Evolutionary conservation across 1,140 invertebrate genomes (phyloP).

Genomic region (Phymorhynchus buccinoides): DNA sequence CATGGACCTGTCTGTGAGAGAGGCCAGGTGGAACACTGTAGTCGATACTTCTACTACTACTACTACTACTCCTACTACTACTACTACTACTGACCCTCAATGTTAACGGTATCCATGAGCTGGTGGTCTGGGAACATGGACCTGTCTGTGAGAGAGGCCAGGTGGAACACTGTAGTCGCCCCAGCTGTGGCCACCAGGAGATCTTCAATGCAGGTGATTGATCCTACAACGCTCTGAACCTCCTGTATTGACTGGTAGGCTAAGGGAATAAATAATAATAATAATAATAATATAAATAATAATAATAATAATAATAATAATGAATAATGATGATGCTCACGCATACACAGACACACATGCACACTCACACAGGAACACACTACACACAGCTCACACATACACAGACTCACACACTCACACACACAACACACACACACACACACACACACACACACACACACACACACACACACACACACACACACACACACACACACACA

Average conservation of each 20-base stretch:
- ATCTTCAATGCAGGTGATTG: not conserved
- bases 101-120: not conserved
- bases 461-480: no score
- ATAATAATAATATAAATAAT: no score
- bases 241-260: not conserved
- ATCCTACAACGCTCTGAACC: not conserved
- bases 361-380: no score
- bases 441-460: no score
- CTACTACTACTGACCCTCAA: not conserved
- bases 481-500: no score
- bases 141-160: not conserved
- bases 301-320: no score
- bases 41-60: not conserved
- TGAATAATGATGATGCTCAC: no score
- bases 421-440: no score
- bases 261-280: not conserved
- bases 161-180: constrained; percentile 5
- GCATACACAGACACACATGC: no score
- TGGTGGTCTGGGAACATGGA: constrained; percentile 1
- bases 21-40: no score
- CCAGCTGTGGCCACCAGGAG: not conserved
- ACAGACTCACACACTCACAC: no score
- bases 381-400: no score
- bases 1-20: not conserved
- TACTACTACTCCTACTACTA: not conserved